Evolutionary conservation across 2,113 vertebrate species (phyloP).

Genomic region (Perca schrenkii): DNA sequence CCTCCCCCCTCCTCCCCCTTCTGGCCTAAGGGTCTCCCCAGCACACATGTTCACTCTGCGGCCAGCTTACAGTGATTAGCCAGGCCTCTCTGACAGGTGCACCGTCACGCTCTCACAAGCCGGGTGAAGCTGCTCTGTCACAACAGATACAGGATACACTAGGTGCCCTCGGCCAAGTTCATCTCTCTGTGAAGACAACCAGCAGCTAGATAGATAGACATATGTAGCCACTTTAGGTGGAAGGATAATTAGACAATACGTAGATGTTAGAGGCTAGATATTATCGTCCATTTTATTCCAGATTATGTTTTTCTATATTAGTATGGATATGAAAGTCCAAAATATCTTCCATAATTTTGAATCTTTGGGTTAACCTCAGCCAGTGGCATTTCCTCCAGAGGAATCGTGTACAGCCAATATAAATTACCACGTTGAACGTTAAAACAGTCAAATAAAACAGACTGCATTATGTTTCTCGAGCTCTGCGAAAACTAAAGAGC

Average conservation of each 20-base stretch:
- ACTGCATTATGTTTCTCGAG: slow-evolving; percentile 55
- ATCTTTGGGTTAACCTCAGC: slow-evolving; percentile 51
- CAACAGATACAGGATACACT: slow-evolving; percentile 31
- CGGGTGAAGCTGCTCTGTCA: slow-evolving; percentile 1
- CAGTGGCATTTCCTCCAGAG: slow-evolving; percentile 57
- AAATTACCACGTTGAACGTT: slow-evolving; percentile 63
- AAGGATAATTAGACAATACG: neutral
- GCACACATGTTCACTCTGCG: slow-evolving; percentile 53
- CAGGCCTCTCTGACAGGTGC: slow-evolving; percentile 76
- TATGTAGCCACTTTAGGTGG: neutral
- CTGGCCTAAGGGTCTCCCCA: slow-evolving; percentile 41
- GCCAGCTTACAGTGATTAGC: slow-evolving; percentile 70
- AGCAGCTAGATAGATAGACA: slow-evolving; percentile 1
- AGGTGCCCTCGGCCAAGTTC: neutral
- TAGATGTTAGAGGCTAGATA: slow-evolving; percentile 27
- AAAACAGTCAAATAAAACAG: slow-evolving; percentile 66
- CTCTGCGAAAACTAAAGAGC: slow-evolving; percentile 50
- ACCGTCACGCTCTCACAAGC: slow-evolving; percentile 59
- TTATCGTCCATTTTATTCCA: slow-evolving; percentile 35
- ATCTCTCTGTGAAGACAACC: neutral
- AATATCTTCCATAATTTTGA: slow-evolving; percentile 49
- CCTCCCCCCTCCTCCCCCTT: neutral
- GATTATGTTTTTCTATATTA: slow-evolving; percentile 46
- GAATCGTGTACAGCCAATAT: slow-evolving; percentile 57
- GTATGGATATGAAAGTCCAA: slow-evolving; percentile 47